phyloP scores from a whole-genome alignment of 2,888 invertebrate species.

The Nematopogon swammerdamellus region DNA sequence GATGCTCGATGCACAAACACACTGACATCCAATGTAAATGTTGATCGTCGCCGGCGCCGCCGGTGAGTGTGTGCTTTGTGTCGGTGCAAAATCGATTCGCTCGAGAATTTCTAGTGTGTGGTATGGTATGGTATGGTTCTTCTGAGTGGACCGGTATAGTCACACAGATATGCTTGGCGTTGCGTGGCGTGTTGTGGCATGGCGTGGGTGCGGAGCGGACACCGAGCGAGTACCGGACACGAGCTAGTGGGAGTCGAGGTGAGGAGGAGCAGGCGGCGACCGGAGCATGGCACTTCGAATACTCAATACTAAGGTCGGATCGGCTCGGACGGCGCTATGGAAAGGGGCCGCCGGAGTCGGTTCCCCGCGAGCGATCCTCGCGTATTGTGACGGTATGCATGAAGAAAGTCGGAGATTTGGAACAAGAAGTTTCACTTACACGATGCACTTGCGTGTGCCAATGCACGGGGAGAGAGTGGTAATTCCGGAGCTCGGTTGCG shows the following conservation, averaged over 20 bases:
- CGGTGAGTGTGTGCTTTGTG: constrained; percentile 42
- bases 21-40: neutral
- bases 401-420: constrained; percentile 56
- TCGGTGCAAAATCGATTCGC: constrained; percentile 64
- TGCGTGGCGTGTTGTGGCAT: too few relatives aligned
- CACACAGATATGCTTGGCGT: too few relatives aligned
- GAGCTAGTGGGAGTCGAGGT: constrained; percentile 16
- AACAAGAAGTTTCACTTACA: constrained; percentile 57
- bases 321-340: neutral
- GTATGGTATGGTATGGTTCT: constrained; percentile 28
- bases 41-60: constrained; percentile 10
- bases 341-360: neutral
- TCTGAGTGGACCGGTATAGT: constrained; percentile 20
- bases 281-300: constrained; percentile 56
- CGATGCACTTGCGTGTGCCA: constrained; percentile 56
- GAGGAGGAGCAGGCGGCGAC: constrained; percentile 39
- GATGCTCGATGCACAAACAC: neutral
- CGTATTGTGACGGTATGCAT: constrained; percentile 46
- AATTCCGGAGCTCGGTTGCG: neutral
- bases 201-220: neutral
- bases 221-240: neutral
- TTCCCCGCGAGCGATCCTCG: constrained; percentile 34
- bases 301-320: constrained; percentile 23
- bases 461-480: constrained; percentile 29
- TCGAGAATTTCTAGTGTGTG: constrained; percentile 29